Conservation (phyloP, 2,797 vertebrate species). For the Uromys caudimaculatus region DNA sequence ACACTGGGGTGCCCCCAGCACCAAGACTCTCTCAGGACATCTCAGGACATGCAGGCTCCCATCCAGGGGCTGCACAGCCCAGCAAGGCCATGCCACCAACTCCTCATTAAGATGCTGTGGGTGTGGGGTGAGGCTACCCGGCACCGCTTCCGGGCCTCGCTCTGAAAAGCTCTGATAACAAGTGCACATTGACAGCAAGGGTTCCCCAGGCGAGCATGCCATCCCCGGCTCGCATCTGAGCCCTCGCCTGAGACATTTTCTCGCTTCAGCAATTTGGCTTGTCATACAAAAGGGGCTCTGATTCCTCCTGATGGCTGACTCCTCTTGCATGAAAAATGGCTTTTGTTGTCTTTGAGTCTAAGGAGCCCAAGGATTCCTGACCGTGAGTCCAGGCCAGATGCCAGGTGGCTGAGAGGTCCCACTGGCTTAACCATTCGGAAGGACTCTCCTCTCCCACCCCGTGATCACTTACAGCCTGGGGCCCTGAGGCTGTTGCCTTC, state of each 20-base stretch:
- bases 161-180: constrained; percentile 88
- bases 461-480: background rate
- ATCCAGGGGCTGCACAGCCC: constrained; percentile 81
- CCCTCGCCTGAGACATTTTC: constrained; percentile 87
- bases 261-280: constrained; percentile 89
- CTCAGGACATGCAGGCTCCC: constrained; percentile 79
- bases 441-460: background rate
- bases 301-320: constrained; percentile 88
- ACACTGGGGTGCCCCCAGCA: background rate
- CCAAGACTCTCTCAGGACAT: constrained; percentile 67
- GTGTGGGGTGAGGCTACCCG: constrained; percentile 84
- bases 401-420: constrained; percentile 79
- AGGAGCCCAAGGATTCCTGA: constrained; percentile 83
- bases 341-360: constrained; percentile 83
- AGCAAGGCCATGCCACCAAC: constrained; percentile 85
- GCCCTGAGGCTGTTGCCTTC: background rate
- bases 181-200: constrained; percentile 87
- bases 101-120: constrained; percentile 89
- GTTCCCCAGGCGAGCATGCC: constrained; percentile 85
- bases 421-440: constrained; percentile 72
- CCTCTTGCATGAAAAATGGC: constrained; percentile 89
- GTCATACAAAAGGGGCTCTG: constrained; percentile 90
- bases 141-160: constrained; percentile 86
- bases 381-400: constrained; percentile 85
- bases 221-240: constrained; percentile 88